These are phyloP conservation scores for Maccullochella peelii DNA, from an alignment of 2,113 vertebrate species.

Conservation along the genomic window DNA sequence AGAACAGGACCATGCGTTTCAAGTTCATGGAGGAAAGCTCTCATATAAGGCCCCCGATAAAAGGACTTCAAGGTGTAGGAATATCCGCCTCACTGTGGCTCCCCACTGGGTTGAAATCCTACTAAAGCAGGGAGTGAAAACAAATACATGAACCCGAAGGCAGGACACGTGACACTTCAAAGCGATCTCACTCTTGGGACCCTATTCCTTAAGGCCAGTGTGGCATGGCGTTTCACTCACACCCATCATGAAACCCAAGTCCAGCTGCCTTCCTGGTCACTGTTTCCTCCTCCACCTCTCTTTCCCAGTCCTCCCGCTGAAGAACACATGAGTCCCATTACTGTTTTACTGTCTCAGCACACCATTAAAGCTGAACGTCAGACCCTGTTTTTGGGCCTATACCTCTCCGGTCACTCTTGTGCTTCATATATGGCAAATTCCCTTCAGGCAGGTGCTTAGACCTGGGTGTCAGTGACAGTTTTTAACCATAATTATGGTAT, in stretches of 20 bases:
- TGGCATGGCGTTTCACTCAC: constrained; percentile 62
- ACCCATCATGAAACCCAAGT: constrained; percentile 72
- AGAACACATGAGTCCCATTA: constrained; percentile 80
- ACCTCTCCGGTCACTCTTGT: constrained; percentile 26
- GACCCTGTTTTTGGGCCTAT: constrained; percentile 45
- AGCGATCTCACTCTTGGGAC: constrained; percentile 52
- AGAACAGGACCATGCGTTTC: constrained; percentile 38
- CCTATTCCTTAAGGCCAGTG: constrained; percentile 67
- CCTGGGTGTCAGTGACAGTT: not conserved
- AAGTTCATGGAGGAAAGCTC: constrained; percentile 66
- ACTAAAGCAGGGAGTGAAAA: constrained; percentile 72
- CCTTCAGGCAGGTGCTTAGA: constrained; percentile 14
- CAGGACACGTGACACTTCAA: constrained; percentile 76
- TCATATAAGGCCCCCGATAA: constrained; percentile 55
- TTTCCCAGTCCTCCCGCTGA: constrained; percentile 42
- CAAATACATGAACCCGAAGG: constrained; percentile 71
- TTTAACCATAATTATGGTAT: not conserved
- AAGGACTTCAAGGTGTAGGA: constrained; percentile 77
- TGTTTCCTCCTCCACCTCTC: constrained; percentile 56
- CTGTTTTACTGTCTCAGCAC: constrained; percentile 77
- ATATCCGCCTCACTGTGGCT: constrained; percentile 67
- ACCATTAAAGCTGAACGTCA: constrained; percentile 66
- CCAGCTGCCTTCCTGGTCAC: constrained; percentile 62
- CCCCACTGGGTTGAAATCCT: constrained; percentile 72
- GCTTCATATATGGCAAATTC: constrained; percentile 28